phyloP scores from a whole-genome alignment of 1,140 invertebrate species.

The Elymnias hypermnestra region DNA sequence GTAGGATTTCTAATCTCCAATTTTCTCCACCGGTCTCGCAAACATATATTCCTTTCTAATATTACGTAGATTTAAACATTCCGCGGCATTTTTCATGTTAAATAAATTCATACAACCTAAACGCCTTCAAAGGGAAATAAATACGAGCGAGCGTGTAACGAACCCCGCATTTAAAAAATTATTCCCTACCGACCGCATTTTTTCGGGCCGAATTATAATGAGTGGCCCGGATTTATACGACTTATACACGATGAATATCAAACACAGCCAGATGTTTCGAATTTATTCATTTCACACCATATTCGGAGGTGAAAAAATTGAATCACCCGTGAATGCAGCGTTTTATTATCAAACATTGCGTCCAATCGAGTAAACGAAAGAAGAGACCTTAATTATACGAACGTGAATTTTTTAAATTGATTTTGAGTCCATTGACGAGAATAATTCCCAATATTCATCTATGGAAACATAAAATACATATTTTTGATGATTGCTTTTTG shows the following conservation, averaged over 20 bases:
- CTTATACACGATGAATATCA: constrained; percentile 2
- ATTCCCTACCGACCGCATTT: background rate
- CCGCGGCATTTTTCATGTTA: too few relatives aligned
- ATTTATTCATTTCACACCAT: constrained; percentile 6
- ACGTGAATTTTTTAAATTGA: background rate
- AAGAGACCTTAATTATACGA: constrained; percentile 2
- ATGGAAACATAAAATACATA: too few relatives aligned
- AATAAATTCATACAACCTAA: too few relatives aligned
- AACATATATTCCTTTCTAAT: too few relatives aligned
- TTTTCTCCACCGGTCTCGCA: too few relatives aligned
- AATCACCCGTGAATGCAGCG: background rate
- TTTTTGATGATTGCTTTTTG: too few relatives aligned
- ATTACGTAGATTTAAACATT: too few relatives aligned
- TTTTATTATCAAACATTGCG: background rate
- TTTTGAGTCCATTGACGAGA: background rate
- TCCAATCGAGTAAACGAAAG: background rate
- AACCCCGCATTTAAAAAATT: background rate
- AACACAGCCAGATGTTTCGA: constrained; percentile 1
- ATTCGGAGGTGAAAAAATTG: background rate
- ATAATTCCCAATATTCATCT: too few relatives aligned
- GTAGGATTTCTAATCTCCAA: too few relatives aligned
- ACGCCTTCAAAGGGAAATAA: background rate
- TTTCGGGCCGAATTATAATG: background rate
- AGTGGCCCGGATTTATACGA: constrained; percentile 1
- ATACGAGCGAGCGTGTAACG: background rate